Percentiles rank a stretch among this genome's conserved stretches.
Evolutionary conservation across 2,888 invertebrate species (phyloP).

Genomic region (Litoditis marina): DNA sequence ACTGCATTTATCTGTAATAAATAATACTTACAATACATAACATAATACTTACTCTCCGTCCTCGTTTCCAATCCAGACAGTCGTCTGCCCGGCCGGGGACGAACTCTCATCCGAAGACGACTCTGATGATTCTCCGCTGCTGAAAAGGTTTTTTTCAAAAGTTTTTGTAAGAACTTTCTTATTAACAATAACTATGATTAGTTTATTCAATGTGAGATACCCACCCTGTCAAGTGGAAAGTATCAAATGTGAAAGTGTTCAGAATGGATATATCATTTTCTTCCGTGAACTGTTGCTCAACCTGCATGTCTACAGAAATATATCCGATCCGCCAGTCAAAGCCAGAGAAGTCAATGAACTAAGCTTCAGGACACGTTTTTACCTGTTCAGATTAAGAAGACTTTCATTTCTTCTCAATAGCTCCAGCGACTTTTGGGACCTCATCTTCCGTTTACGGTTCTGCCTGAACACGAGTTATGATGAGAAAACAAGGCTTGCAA

Average conservation of each 20-base stretch:
- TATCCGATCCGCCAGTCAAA: too few species aligned
- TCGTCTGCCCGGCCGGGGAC: constrained; percentile 35
- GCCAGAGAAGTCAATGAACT: too few species aligned
- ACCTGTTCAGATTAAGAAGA: constrained; percentile 17
- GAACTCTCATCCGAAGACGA: constrained; percentile 34
- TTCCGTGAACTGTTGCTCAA: background rate
- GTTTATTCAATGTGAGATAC: too few species aligned
- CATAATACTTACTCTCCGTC: constrained; percentile 50
- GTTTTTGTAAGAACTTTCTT: too few species aligned
- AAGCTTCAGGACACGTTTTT: too few species aligned
- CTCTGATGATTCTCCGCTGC: constrained; percentile 31
- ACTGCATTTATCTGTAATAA: background rate
- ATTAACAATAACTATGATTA: too few species aligned
- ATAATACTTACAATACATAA: background rate
- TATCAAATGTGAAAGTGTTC: too few species aligned
- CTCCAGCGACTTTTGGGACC: constrained; percentile 35
- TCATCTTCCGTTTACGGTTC: constrained; percentile 28
- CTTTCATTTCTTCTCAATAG: constrained; percentile 14
- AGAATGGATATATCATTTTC: too few species aligned
- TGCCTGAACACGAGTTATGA: constrained; percentile 11
- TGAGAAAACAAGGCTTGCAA: too few species aligned
- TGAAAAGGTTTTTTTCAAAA: constrained; percentile 1
- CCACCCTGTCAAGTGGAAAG: too few species aligned
- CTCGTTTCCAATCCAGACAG: constrained; percentile 57
- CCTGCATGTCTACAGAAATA: background rate